These are phyloP conservation scores for Pristionchus mayeri DNA, from an alignment of 2,888 invertebrate species.

Conservation along the genomic window DNA sequence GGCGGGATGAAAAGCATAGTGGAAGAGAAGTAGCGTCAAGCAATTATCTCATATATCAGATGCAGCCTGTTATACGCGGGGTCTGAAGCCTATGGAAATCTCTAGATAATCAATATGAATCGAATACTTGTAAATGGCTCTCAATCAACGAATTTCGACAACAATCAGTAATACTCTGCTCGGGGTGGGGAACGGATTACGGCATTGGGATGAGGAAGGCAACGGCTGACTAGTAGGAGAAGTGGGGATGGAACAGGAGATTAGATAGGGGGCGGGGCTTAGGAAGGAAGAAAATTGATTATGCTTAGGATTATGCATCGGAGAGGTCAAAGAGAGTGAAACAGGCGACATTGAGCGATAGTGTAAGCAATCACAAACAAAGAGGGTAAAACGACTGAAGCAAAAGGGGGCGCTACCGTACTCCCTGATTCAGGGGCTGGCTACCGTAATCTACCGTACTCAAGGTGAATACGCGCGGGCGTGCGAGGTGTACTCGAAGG, in stretches of 20 bases:
- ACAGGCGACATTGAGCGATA: not conserved
- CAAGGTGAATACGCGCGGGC: conserved; percentile 27
- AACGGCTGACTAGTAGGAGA: conserved; percentile 9
- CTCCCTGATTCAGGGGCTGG: conserved; percentile 12
- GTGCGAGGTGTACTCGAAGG: conserved; percentile 23
- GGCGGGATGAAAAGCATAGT: not conserved
- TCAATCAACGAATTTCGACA: conserved; percentile 32
- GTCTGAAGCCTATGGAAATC: not conserved
- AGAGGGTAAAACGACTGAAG: not conserved
- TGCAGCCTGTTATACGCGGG: not conserved
- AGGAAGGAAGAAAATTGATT: not conserved
- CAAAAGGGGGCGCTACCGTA: not conserved
- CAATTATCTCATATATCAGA: conserved; percentile 1
- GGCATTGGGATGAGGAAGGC: not conserved
- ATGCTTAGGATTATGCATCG: conserved; percentile 32
- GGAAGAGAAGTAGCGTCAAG: conserved; percentile 2
- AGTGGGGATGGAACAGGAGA: not conserved
- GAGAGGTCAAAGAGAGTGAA: not conserved
- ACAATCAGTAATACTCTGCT: conserved; percentile 38
- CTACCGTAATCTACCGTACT: conserved; percentile 25
- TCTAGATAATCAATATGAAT: conserved; percentile 31
- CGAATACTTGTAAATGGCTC: conserved; percentile 25
- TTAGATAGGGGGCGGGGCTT: not conserved
- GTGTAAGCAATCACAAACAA: not conserved
- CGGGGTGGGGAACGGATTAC: not conserved